Base-by-base conservation (phyloP, 2,113 vertebrate species). In the Bufo bufo region DNA sequence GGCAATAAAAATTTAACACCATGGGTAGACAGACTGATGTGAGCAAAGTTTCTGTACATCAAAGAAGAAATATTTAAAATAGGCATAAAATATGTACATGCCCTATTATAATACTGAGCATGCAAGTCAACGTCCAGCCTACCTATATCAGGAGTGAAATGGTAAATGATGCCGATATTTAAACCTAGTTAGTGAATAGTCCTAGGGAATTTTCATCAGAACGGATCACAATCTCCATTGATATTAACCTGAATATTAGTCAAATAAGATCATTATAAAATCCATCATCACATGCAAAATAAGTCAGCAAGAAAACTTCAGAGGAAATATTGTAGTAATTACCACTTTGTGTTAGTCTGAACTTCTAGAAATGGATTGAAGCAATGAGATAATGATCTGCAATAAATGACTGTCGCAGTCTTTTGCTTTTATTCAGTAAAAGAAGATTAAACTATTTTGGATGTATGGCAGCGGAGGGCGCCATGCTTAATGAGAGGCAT, bases 321-420 rank as follows among this genome's bases (percentile, higher is more conserved):
- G 20, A 78, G 77, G 77, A 78, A 78, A 78, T 12, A 78, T 23
- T 78, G 77, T 56, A 78, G 77, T 56, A 54, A 78, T 78, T 78
- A 78, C 77, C 77, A 80, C 72, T 49, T 56, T 58, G 17, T 59
- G 52, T 58, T 33, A 80, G 33, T n/a, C 77, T 54, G 77, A 58
- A 59, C 77, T 80, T 56, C 77, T 54, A 23, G 77, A 78, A 78
- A 78, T 23, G 20, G 56, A 49, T 56, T 33, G 50, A 78, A 3
- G 50, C 77, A 54, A 78, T 54, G 50, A 78, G 77, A 78, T 54
- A 78, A 78, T 78, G 77, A 78, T 78, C 50, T 56, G 77, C 49
- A 78, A 78, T 78, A 78, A 54, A 78, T 78, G 77, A 78, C 77
- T 77, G 77, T 56, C 50, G 4, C 19, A 23, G 50, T 56, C 50